A percentile compares a stretch with the other conserved stretches of the same genome.
Evolutionary conservation across 2,113 vertebrate species (phyloP).

Genomic region (Heterocephalus glaber): DNA sequence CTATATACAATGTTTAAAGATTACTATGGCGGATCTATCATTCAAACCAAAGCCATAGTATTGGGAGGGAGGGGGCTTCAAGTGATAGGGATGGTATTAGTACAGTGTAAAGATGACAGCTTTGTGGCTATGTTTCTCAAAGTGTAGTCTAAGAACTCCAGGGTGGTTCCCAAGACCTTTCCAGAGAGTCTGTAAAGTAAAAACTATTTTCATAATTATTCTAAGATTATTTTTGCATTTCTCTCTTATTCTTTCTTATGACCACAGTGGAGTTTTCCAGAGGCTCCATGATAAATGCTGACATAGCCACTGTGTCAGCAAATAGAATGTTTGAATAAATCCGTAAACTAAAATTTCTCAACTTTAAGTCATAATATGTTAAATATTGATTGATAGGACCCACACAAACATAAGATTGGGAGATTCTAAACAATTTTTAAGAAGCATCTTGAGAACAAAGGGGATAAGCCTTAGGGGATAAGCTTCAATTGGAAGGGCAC

Average conservation of each 20-base stretch:
- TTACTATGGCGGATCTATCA: background rate
- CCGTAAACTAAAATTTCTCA: background rate
- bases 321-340: background rate
- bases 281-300: background rate
- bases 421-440: background rate
- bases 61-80: background rate
- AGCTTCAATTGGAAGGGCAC: background rate
- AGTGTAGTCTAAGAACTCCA: background rate
- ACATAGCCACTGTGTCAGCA: background rate
- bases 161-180: background rate
- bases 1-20: constrained; percentile 21
- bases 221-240: background rate
- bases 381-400: constrained; percentile 7
- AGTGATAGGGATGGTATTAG: background rate
- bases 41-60: background rate
- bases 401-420: background rate
- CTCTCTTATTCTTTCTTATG: background rate
- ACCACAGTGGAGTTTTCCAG: background rate
- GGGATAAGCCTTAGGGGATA: background rate
- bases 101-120: background rate
- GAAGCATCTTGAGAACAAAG: background rate
- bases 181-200: background rate
- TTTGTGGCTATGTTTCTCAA: background rate
- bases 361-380: background rate
- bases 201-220: constrained; percentile 7